A percentile compares a stretch with the other conserved stretches of the same genome.
Evolutionary conservation across 2,797 vertebrate genomes (phyloP).

Genomic region (Pipistrellus kuhlii): DNA sequence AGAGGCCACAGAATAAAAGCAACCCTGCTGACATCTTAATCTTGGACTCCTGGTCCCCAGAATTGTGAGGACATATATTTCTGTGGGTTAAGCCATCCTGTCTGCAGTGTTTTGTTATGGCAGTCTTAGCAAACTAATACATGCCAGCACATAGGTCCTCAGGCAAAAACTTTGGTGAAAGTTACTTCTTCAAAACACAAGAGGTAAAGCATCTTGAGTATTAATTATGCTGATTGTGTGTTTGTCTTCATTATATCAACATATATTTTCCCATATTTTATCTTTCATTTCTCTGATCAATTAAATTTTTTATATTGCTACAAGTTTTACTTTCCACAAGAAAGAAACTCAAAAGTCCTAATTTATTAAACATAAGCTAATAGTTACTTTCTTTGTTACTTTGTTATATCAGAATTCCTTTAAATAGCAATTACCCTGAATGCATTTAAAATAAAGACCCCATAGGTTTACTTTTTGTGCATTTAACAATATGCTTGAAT

Average conservation of each 20-base stretch:
- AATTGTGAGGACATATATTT: slow-evolving; percentile 14
- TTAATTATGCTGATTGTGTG: not conserved
- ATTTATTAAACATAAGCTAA: not conserved
- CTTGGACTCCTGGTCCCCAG: not conserved
- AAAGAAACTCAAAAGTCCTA: not conserved
- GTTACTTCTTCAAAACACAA: not conserved
- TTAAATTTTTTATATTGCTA: not conserved
- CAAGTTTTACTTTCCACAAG: slow-evolving; percentile 14
- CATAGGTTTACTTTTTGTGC: not conserved
- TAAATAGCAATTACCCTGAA: not conserved
- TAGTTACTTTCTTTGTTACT: not conserved
- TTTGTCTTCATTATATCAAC: slow-evolving; percentile 37
- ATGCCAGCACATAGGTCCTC: not conserved
- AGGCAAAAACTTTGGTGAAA: not conserved
- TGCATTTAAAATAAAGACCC: slow-evolving; percentile 46
- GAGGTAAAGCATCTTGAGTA: not conserved
- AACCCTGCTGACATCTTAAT: not conserved
- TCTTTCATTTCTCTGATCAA: slow-evolving; percentile 5
- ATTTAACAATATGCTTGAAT: slow-evolving; percentile 18
- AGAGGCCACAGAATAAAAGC: not conserved
- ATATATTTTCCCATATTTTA: slow-evolving; percentile 9
- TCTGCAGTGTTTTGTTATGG: not conserved
- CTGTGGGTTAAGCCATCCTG: not conserved
- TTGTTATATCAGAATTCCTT: not conserved
- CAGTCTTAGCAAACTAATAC: not conserved